Evolutionary conservation across 2,113 vertebrate genomes (phyloP).

Genomic region (Pteropus alecto): DNA sequence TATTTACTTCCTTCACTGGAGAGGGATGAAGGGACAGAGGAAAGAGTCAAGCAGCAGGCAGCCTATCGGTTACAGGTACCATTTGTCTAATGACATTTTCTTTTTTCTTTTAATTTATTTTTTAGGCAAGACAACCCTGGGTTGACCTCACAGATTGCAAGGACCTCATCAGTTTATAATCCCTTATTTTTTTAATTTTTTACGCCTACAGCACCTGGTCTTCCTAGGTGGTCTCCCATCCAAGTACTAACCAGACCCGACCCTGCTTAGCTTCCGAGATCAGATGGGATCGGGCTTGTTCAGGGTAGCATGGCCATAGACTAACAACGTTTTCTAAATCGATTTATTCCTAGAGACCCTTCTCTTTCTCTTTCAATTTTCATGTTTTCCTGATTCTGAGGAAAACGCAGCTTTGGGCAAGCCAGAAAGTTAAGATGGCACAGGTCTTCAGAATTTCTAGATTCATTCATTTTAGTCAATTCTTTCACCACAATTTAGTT

Average conservation of each 20-base stretch:
- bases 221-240: too few species aligned
- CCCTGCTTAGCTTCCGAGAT: too few species aligned
- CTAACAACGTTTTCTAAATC: not conserved
- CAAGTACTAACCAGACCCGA: too few species aligned
- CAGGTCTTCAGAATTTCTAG: not conserved
- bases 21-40: not conserved
- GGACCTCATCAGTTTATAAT: too few species aligned
- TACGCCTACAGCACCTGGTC: too few species aligned
- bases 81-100: not conserved
- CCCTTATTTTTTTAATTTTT: too few species aligned
- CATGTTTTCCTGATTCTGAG: not conserved
- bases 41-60: not conserved
- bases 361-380: not conserved
- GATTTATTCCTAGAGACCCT: not conserved
- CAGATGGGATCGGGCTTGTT: too few species aligned
- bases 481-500: not conserved
- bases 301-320: too few species aligned
- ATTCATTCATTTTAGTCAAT: not conserved
- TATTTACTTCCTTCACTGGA: not conserved
- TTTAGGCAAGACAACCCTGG: too few species aligned
- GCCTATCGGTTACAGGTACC: not conserved
- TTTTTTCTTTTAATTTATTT: not conserved
- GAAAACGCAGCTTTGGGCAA: not conserved
- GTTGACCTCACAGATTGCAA: too few species aligned
- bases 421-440: not conserved